Evolutionary conservation across 2,113 vertebrate species (phyloP).

Genomic region (Megaptera novaeangliae): DNA sequence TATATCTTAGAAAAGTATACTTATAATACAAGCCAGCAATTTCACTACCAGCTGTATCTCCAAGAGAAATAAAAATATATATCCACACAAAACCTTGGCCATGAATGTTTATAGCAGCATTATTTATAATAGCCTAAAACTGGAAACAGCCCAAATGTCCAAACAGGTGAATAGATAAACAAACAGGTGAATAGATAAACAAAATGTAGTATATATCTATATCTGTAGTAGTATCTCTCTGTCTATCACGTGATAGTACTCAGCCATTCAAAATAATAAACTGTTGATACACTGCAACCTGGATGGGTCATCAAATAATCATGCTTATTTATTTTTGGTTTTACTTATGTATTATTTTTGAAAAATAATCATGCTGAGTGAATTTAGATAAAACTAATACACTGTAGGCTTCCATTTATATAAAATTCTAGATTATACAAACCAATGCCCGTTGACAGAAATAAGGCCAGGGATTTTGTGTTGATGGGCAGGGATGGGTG

Average conservation of each 20-base stretch:
- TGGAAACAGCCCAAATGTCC: neutral
- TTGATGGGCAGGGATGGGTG: fast-evolving
- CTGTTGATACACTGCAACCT: neutral
- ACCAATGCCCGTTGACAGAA: neutral
- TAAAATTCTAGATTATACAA: neutral
- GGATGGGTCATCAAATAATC: neutral
- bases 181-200: neutral
- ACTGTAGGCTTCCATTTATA: neutral
- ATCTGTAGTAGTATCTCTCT: neutral
- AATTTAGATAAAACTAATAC: neutral
- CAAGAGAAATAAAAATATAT: neutral
- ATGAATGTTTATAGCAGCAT: neutral
- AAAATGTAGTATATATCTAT: neutral
- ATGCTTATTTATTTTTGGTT: neutral
- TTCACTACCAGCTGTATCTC: neutral
- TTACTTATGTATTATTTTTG: neutral
- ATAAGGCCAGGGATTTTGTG: neutral
- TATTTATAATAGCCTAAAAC: neutral
- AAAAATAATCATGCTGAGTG: neutral
- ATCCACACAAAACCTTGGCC: neutral
- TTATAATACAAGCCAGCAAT: neutral
- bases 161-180: neutral
- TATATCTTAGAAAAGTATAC: neutral
- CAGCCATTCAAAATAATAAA: neutral
- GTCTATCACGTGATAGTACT: neutral